phyloP scores from a whole-genome alignment of 2,797 vertebrate species.

The Pogonophryne albipinna region DNA sequence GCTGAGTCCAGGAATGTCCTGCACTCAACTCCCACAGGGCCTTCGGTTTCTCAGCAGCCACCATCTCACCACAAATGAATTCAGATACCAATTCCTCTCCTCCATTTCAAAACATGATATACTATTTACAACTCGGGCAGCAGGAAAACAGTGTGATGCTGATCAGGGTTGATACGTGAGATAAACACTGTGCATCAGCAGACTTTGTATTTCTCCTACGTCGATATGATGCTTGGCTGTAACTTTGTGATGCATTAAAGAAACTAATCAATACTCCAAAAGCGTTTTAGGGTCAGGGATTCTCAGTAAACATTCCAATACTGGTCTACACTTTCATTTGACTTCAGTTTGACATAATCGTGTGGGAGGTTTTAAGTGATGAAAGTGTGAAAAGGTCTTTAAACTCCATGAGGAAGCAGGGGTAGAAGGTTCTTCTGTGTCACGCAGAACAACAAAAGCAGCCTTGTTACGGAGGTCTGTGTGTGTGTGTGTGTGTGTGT shows the following conservation, averaged over 20 bases:
- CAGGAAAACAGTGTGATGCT: not conserved
- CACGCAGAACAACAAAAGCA: conserved; percentile 64
- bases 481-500: conserved; percentile 5
- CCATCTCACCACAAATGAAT: conserved; percentile 61
- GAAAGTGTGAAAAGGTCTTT: conserved; percentile 53
- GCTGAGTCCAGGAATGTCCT: conserved; percentile 77
- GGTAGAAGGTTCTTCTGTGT: conserved; percentile 42
- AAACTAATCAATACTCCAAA: not conserved
- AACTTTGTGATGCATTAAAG: not conserved
- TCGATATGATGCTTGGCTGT: not conserved
- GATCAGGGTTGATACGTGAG: conserved; percentile 5
- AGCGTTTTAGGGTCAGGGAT: no score
- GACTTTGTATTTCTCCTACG: not conserved
- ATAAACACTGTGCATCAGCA: not conserved
- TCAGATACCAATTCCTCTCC: conserved; percentile 22
- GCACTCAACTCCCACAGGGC: conserved; percentile 43
- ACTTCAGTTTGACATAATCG: conserved; percentile 57
- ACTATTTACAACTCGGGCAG: conserved; percentile 14
- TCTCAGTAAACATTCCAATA: not conserved
- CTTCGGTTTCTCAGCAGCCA: conserved; percentile 52
- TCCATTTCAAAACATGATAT: conserved; percentile 34
- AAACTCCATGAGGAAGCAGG: conserved; percentile 48
- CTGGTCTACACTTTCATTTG: conserved; percentile 30
- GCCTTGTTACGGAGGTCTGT: conserved; percentile 41
- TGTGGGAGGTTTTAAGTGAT: conserved; percentile 44